Conservation (phyloP, 2,113 vertebrate genomes). For the Aythya baeri region DNA sequence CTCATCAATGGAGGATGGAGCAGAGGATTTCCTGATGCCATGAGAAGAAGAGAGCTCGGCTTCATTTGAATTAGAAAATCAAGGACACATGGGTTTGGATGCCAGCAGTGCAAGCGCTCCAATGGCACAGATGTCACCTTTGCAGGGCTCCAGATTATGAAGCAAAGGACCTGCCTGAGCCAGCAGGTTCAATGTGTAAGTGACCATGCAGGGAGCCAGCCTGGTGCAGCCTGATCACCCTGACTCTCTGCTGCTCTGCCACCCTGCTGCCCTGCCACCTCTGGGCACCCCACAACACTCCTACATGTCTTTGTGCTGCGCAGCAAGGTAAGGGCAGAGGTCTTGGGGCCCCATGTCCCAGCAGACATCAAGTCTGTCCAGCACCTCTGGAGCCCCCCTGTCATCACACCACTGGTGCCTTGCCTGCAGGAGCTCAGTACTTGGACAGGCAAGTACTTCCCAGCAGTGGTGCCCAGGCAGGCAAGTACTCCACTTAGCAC, state of each 20-base stretch:
- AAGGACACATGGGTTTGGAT: background rate
- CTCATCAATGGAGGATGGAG: rapidly evolving
- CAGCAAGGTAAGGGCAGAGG: background rate
- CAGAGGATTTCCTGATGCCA: background rate
- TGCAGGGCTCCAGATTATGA: background rate
- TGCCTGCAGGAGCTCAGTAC: background rate
- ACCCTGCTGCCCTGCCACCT: background rate
- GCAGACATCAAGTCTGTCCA: background rate
- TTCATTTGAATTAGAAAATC: background rate
- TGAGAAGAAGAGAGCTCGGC: background rate
- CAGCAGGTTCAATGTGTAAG: background rate
- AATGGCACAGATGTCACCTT: background rate
- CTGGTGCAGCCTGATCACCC: background rate
- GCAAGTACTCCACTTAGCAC: background rate
- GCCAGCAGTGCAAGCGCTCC: background rate
- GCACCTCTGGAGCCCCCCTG: background rate
- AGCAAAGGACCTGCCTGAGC: background rate
- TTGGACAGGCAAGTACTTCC: no score
- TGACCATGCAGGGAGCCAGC: background rate
- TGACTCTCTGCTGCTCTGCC: background rate
- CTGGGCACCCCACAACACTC: background rate
- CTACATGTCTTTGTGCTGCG: no score
- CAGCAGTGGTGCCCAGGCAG: background rate
- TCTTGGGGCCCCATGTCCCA: rapidly evolving
- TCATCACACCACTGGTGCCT: background rate